Evolutionary conservation across 1,140 invertebrate genomes (phyloP).

Genomic region (Gonatopus flavifemur): DNA sequence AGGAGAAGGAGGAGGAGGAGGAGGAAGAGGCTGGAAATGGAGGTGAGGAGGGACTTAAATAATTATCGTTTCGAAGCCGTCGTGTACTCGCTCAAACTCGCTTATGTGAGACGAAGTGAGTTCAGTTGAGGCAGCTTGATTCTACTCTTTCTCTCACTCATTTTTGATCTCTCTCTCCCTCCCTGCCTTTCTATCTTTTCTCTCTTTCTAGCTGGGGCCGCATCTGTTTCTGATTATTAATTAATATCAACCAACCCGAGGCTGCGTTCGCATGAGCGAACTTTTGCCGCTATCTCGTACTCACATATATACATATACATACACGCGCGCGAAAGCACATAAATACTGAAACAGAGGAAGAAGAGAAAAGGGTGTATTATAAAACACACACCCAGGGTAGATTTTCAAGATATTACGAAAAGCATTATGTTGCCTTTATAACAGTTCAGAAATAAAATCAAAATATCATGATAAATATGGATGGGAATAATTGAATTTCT

Average conservation of each 20-base stretch:
- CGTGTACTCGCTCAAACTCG: too few relatives aligned
- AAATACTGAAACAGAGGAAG: constrained; percentile 27
- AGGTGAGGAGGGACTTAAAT: constrained; percentile 45
- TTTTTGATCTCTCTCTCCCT: background rate
- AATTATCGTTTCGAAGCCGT: constrained; percentile 47
- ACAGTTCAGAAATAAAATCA: too few relatives aligned
- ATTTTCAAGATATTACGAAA: too few relatives aligned
- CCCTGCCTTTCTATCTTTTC: background rate
- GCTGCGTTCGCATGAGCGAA: constrained; percentile 39
- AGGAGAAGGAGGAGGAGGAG: background rate
- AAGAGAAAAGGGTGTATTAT: too few relatives aligned
- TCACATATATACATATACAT: background rate
- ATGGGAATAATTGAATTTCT: too few relatives aligned
- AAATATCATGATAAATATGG: too few relatives aligned
- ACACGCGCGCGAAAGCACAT: constrained; percentile 9
- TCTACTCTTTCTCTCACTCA: too few relatives aligned
- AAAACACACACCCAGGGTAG: too few relatives aligned
- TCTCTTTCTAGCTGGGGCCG: constrained; percentile 27
- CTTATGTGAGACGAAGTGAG: too few relatives aligned
- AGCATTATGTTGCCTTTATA: too few relatives aligned
- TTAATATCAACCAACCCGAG: constrained; percentile 52
- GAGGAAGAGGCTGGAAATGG: constrained; percentile 6
- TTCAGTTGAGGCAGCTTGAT: too few relatives aligned
- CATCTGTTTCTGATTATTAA: constrained; percentile 59
- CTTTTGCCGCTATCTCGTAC: constrained; percentile 24